A percentile compares a stretch with the other conserved stretches of the same genome.
Conservation (phyloP, 2,113 vertebrate species). For the Austrofundulus limnaeus region DNA sequence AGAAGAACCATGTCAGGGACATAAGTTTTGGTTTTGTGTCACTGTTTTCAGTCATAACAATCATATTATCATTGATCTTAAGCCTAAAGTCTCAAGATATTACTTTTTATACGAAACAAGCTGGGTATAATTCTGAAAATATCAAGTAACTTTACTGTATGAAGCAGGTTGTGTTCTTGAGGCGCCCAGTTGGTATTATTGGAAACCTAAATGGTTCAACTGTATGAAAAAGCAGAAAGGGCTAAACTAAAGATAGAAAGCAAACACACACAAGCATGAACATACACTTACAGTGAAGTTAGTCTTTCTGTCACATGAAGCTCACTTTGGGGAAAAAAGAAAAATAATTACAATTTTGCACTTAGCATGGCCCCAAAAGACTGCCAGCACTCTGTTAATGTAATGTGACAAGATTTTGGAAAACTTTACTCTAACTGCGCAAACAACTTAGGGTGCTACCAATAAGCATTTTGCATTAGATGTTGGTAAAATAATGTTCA, state of each 20-base stretch:
- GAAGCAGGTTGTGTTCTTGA: too few relatives aligned
- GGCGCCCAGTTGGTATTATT: not conserved
- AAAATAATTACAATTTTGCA: not conserved
- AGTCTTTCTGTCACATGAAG: not conserved
- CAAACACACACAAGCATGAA: not conserved
- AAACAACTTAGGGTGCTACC: not conserved
- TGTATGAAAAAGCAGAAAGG: not conserved
- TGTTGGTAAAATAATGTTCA: too few relatives aligned
- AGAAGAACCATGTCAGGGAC: conserved; percentile 13
- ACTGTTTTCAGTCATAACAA: conserved; percentile 15
- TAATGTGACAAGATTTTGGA: not conserved
- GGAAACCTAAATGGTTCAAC: not conserved
- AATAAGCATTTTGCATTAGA: not conserved
- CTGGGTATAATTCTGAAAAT: conserved; percentile 5
- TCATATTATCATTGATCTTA: conserved; percentile 21
- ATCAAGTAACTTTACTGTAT: conserved; percentile 5
- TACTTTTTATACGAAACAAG: not conserved
- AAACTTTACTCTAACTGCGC: not conserved
- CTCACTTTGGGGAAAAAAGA: not conserved
- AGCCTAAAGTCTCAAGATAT: conserved; percentile 5
- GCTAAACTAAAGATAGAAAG: conserved; percentile 7
- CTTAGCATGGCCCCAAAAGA: not conserved
- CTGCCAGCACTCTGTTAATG: not conserved
- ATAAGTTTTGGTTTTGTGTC: not conserved
- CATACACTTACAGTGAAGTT: not conserved